A percentile compares a stretch with the other conserved stretches of the same genome.
Conservation (phyloP, 2,113 vertebrate genomes). For the Megaceryle torquata region DNA sequence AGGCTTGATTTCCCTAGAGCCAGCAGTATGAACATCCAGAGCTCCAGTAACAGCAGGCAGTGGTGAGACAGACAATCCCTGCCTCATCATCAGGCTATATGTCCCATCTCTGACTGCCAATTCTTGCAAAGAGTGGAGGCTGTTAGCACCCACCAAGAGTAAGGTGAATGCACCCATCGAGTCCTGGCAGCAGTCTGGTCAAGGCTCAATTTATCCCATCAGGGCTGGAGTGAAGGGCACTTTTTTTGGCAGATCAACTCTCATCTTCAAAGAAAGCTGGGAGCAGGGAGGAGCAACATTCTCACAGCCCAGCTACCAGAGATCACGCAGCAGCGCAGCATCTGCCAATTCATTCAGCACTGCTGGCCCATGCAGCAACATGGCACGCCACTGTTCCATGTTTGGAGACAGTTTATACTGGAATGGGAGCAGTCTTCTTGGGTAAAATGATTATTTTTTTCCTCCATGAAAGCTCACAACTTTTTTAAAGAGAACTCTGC, state of each 20-base stretch:
- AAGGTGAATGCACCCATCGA: background rate
- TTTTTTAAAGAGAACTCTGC: conserved; percentile 28
- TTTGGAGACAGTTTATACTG: conserved; percentile 51
- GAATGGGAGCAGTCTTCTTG: conserved; percentile 2
- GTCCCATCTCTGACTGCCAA: background rate
- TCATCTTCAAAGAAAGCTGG: background rate
- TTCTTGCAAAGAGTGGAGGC: background rate
- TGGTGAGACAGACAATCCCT: conserved; percentile 49
- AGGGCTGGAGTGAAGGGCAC: background rate
- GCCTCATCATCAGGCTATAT: conserved; percentile 15
- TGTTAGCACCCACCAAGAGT: background rate
- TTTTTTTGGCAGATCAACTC: background rate
- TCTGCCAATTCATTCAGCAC: conserved; percentile 58
- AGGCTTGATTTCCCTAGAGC: conserved; percentile 62
- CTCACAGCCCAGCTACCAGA: background rate
- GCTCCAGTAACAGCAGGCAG: conserved; percentile 34
- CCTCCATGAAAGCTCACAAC: background rate
- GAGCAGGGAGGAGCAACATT: background rate
- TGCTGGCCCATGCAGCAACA: conserved; percentile 46
- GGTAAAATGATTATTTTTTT: conserved; percentile 23
- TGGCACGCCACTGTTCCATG: conserved; percentile 28
- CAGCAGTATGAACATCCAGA: conserved; percentile 49
- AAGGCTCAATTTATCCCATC: background rate
- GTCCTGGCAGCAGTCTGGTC: background rate
- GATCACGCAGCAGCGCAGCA: background rate